Percentiles rank a stretch among this genome's conserved stretches.
These are phyloP conservation scores for Ochotona curzoniae DNA, from an alignment of 2,113 vertebrate genomes.

Conservation along the genomic window DNA sequence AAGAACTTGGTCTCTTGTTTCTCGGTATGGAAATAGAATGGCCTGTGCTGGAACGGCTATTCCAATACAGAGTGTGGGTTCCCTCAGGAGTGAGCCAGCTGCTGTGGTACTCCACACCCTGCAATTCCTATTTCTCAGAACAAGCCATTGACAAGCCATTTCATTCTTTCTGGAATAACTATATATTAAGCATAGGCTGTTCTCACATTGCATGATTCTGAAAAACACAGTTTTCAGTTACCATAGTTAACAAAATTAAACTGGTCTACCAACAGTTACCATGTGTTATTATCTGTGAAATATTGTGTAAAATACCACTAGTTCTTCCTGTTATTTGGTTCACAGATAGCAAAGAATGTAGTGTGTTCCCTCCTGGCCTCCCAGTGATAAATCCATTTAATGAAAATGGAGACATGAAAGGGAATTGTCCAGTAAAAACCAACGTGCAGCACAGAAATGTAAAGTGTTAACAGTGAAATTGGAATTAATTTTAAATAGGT, in stretches of 20 bases:
- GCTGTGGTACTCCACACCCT: no score
- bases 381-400: neutral
- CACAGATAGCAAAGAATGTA: neutral
- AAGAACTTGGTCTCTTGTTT: no score
- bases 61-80: no score
- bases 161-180: constrained; percentile 51
- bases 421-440: neutral
- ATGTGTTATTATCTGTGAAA: neutral
- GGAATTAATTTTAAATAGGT: neutral
- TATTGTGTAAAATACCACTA: neutral
- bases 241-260: constrained; percentile 8
- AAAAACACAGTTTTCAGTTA: neutral
- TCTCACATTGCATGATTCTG: neutral
- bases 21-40: no score
- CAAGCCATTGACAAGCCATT: neutral
- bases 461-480: constrained; percentile 20
- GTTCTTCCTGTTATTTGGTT: neutral
- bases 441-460: constrained; percentile 40
- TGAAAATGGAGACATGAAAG: constrained; percentile 26
- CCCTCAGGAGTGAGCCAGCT: no score
- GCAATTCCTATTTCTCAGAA: neutral
- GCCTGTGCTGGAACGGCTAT: no score
- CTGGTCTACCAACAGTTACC: neutral
- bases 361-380: neutral
- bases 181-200: neutral